Base-by-base conservation (phyloP, 2,797 vertebrate species). In the Hypotaenidia philippensis region DNA sequence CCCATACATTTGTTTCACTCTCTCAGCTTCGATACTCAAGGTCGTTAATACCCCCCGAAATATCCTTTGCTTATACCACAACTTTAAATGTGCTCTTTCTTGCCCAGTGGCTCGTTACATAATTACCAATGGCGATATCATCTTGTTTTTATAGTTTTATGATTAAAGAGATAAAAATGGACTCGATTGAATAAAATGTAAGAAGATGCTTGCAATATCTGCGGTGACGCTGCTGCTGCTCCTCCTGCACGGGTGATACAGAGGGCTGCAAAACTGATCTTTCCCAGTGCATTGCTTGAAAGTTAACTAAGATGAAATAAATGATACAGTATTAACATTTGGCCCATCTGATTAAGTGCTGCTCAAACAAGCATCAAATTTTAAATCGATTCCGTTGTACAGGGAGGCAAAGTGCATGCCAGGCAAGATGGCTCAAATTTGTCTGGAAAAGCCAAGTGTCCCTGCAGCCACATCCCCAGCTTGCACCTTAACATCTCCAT, bases 131-230 rank as follows among this genome's bases (percentile, higher is more conserved):
- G 64, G 96, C 1, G 21, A 91, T 95, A 96, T 91, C 56, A 96
- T 91, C 91, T 96, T 96, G 89, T 96, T 96, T 97, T 97, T 97
- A 94, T 91, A 97, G 93, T 95, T 97, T 97, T 95, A 96, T 95
- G 93, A 97, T 96, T 91, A 96, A 97, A 81, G 75, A 85, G 86
- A 95, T 95, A 94, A 97, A 98, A 97, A 96, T 71, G 71, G 96
- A 96, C 86, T 84, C 80, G 96, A 52, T 9, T 96, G 93, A 95
- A 97, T 78, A 94, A 97, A 97, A 96, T 61, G 38, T 60, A 92
- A 87, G 87, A 91, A 93, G 65, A 47, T 74, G 38, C 44, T 93
- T 86, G 50, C 82, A 96, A 36, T 94, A 64, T 88, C 61, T 68
- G 18, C 18, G 4, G 68, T 69, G 69, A 55, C 64, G 87, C 64